Base-by-base conservation (phyloP, 2,113 vertebrate species). In the Centropristis striata region DNA sequence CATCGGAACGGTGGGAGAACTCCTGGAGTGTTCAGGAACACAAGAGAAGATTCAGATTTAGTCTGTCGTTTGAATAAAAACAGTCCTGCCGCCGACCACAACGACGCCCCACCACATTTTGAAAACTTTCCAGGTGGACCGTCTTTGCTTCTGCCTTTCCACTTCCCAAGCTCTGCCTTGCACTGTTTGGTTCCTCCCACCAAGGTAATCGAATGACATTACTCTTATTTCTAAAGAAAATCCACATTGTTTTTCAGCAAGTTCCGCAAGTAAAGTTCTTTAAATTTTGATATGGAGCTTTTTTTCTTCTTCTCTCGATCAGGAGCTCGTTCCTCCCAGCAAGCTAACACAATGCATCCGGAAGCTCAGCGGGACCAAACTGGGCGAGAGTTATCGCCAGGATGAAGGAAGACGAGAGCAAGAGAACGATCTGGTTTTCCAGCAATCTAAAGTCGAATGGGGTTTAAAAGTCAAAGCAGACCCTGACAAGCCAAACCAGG, bases 1-100 rank as follows among this genome's bases (percentile, higher is more conserved):
- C 96, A 97, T 91, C 94, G 93, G 83, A 96, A 93, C 92, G n/a
- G n/a, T n/a, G 94, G 93, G 90, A 95, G 93, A 42, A 13, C 54
- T 77, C 93, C 93, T 3, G 79, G 1, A 7, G 3, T 0, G 14
- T 23, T 55, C 7, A 94, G 93, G 83, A 93, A 94, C 54, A 88
- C 95, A 14, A 92, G 95, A 94, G 37, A 94, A 94, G 89, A 95
- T 92, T 78, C 95, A 0, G 94, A 84, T 92, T 92, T 58, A 1
- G 20, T 74, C 53, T 42, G 75, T 78, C 94, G 95, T 83, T 96
- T 96, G 4, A 95, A 96, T 92, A 96, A 96, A 23, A 69, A 21
- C 23, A 5, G 14, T 23, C n/a, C 14, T 47, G 0, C n/a, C n/a
- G n/a, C 11, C 1, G 44, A 72, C 2, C 11, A 28, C 46, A 20